Evolutionary conservation across 2,888 invertebrate genomes (phyloP).

Genomic region (Blomia tropicalis): DNA sequence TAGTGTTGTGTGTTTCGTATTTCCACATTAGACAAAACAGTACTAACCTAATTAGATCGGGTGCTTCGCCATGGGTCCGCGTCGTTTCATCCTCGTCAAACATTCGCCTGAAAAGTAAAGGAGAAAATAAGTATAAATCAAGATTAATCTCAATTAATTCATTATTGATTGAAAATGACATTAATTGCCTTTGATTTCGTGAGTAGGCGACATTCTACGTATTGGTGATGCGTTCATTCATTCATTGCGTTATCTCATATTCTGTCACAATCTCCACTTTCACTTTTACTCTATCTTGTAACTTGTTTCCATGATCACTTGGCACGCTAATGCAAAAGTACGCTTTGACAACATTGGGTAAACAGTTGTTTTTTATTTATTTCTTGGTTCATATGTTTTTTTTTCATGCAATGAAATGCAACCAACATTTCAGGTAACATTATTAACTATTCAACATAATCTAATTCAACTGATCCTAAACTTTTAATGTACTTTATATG

Average conservation of each 20-base stretch:
- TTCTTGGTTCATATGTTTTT: no score
- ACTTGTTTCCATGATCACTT: not conserved
- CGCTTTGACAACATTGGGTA: no score
- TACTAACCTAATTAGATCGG: slow-evolving; percentile 21
- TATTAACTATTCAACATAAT: no score
- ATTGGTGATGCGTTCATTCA: no score
- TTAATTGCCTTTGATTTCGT: slow-evolving; percentile 9
- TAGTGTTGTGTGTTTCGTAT: no score
- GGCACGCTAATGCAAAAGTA: not conserved
- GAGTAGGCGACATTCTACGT: not conserved
- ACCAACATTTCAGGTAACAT: no score
- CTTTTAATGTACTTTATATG: no score
- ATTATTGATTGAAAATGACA: slow-evolving; percentile 4
- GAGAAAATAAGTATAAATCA: not conserved
- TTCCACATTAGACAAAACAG: no score
- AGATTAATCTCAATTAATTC: slow-evolving; percentile 13
- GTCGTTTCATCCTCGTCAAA: slow-evolving; percentile 16
- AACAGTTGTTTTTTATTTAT: no score
- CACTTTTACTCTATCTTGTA: not conserved
- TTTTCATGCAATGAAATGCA: no score
- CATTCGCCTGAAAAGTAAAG: slow-evolving; percentile 11
- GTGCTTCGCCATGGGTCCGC: slow-evolving; percentile 13
- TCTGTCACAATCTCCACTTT: not conserved
- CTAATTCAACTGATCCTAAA: no score
- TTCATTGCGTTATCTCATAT: no score